Conservation (phyloP, 2,888 invertebrate genomes). For the Pammene fasciana region DNA sequence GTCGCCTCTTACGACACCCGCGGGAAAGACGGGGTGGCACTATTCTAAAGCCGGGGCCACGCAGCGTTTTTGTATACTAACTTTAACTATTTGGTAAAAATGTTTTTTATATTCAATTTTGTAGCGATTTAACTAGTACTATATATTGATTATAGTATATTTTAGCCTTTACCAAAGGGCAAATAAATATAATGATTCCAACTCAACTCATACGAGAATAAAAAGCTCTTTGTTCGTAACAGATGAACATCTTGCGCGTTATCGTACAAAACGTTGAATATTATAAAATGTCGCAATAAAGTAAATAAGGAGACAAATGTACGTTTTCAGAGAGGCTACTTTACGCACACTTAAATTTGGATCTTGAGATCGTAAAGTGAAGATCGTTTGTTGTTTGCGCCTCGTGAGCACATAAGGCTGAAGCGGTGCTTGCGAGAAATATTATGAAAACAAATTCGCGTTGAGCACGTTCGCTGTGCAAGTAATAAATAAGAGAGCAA, state of each 20-base stretch:
- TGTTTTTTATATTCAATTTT: no score
- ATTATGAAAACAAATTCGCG: conserved; percentile 83
- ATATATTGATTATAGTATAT: not conserved
- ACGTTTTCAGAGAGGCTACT: conserved; percentile 53
- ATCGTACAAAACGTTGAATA: conserved; percentile 75
- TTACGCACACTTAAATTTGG: conserved; percentile 48
- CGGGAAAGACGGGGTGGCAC: no score
- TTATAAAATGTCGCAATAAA: conserved; percentile 81
- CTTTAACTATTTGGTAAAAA: no score
- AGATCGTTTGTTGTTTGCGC: conserved; percentile 53
- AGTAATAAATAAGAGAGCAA: conserved; percentile 80
- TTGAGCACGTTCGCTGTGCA: conserved; percentile 79
- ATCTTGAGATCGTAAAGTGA: conserved; percentile 51
- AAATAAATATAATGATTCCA: conserved; percentile 20
- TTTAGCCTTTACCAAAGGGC: not conserved
- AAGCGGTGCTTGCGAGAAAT: conserved; percentile 70
- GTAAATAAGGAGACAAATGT: conserved; percentile 79
- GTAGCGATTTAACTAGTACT: not conserved
- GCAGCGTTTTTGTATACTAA: no score
- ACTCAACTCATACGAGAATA: conserved; percentile 51
- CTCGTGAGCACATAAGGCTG: conserved; percentile 60
- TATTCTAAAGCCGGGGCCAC: no score
- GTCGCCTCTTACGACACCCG: no score
- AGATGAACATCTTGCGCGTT: conserved; percentile 72
- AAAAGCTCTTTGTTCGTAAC: conserved; percentile 66